Evolutionary conservation across 92 coral and sea anemone species (phyloP), one percentile per base, ranked within the genome.

Genomic region (Epizoanthus ramosus): DNA sequence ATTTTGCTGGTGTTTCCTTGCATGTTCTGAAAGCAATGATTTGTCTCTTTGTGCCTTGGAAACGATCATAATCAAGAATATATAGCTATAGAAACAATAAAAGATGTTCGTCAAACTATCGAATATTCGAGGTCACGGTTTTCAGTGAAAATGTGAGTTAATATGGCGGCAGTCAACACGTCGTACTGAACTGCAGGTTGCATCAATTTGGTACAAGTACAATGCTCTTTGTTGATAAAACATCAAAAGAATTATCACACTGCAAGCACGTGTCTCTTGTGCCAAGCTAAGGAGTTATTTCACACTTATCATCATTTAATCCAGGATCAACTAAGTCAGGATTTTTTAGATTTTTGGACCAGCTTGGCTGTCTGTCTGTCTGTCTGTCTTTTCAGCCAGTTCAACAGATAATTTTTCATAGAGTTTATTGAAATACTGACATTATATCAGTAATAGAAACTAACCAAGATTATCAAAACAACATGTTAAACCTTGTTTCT

Each of bases 201-300:
- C 33, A 35, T 12, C 3, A 3, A 50, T 2, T 33, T 35, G 15
- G 41, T 9, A 53, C 53, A 28, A 23, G 64, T 75, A 9, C 21
- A 57, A 28, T 56, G 24, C 7, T 56, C 50, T 74, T 74, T 74
- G 68, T 75, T 75, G 19, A 31, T 43, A 57, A 75, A 58, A 57
- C 81, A 59, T 56, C 47, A 53, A 53, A 18, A 22, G 45, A 73
- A 58, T 58, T 75, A 10, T 18, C 45, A 58, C 47, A 56, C 35
- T 22, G 15, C 37, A 8, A 75, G 31, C 82, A 43, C 71, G 57
- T 61, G 23, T 19, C 57, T 59, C 25, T 54, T 74, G 57, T 50
- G 7, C 23, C 9, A 43, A 70, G 8, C 61, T 14, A 39, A 61
- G 6, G 50, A 77, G 21, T 23, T 35, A 61, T 21, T 39, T 22